Base-by-base conservation (phyloP, 2,113 vertebrate genomes). In the Nematolebias whitei region DNA sequence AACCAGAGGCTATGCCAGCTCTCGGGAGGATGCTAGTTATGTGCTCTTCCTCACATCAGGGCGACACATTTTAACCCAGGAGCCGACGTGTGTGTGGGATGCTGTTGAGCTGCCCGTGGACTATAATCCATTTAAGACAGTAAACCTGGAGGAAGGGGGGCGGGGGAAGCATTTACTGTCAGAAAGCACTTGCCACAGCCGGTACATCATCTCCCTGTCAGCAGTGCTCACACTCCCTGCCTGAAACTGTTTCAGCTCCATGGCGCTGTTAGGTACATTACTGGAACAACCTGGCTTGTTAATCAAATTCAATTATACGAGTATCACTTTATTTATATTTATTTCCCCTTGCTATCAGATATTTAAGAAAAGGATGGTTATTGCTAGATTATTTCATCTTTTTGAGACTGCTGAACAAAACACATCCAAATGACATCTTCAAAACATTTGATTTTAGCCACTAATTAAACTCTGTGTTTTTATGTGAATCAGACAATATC, bases 51-150 rank as follows among this genome's bases (percentile, higher is more conserved):
- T 69, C 79, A 76, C 79, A 59, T 63, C 79, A 68, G 40, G 35
- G 65, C 47, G 39, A 45, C 18, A 12, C 58, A 13, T 26, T 50
- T 59, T 68, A 79, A 76, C 41, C 65, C 18, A 4, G 58, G 67
- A 80, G 79, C 71, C 64, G 82, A 64, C 64, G 5, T 70, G 74
- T 73, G 75, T 40, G 68, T 52, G 66, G 75, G 80, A 62, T 72
- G 79, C 82, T 61, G 51, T 41, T 50, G 68, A 64, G 71, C 74
- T 65, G 69, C 75, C 80, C 79, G 5, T 83, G 71, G 62, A 84
- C 78, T 20, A 51, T 91, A 89, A 91, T 91, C 87, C 87, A 69
- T 84, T 90, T 90, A 90, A 19, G 67, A 85, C 61, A 71, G 82
- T 84, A 81, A 87, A 91, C 86, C 85, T 12, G 39, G 54, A 56